Conservation (phyloP, 1,140 invertebrate genomes). For the Pomacea maculata region DNA sequence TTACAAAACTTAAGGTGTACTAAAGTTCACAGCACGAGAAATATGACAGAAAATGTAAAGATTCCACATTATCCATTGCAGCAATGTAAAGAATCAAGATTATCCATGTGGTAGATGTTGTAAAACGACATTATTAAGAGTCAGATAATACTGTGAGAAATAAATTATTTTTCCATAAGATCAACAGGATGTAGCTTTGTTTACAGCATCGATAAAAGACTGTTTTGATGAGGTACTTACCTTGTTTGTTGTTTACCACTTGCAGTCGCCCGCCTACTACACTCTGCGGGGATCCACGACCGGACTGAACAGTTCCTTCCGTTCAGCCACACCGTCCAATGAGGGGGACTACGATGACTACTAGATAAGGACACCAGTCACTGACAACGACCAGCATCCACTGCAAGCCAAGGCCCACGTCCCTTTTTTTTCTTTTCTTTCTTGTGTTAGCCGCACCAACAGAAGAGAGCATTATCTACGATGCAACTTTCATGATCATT, state of each 20-base stretch:
- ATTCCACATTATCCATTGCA: no score
- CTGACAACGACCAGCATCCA: slow-evolving; percentile 18
- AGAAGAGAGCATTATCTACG: neutral
- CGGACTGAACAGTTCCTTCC: slow-evolving; percentile 38
- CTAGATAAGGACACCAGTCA: neutral
- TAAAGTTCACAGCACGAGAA: no score
- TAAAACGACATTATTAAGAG: no score
- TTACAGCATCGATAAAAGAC: neutral
- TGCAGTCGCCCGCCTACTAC: slow-evolving; percentile 30
- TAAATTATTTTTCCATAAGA: neutral
- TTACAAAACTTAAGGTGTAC: no score
- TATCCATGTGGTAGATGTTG: no score
- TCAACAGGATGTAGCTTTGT: neutral
- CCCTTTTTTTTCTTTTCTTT: neutral
- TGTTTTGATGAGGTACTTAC: neutral
- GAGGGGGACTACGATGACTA: slow-evolving; percentile 40
- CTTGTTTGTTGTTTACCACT: slow-evolving; percentile 19
- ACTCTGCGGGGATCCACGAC: slow-evolving; percentile 29
- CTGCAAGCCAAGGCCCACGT: slow-evolving; percentile 16
- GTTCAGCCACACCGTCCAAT: slow-evolving; percentile 42
- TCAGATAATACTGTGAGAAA: no score
- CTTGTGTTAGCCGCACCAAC: neutral
- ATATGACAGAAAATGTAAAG: no score
- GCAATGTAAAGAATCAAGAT: no score
- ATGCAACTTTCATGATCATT: neutral